Evolutionary conservation across 2,113 vertebrate genomes (phyloP).

Genomic region (Seriola rivoliana): DNA sequence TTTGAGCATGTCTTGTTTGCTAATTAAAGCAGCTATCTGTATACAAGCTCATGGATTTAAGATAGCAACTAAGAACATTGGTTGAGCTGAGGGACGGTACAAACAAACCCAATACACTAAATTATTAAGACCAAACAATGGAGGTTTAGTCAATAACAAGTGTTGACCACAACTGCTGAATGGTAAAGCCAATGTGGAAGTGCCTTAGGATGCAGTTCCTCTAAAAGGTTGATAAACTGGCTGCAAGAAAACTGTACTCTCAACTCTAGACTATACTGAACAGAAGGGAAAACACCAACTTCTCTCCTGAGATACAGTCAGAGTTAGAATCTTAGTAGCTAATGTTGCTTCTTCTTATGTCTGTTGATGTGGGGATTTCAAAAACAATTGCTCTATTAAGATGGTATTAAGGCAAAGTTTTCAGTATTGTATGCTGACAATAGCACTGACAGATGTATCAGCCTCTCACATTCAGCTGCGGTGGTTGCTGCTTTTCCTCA

Average conservation of each 20-base stretch:
- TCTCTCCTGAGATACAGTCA: constrained; percentile 1
- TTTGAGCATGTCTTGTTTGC: not conserved
- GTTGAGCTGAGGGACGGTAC: not conserved
- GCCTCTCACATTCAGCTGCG: not conserved
- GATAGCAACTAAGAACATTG: no score
- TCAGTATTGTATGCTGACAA: not conserved
- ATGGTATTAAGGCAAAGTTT: not conserved
- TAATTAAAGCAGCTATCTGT: not conserved
- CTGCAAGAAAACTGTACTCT: not conserved
- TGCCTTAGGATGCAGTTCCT: constrained; percentile 42
- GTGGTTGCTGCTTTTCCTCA: not conserved
- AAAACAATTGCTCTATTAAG: not conserved
- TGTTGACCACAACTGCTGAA: not conserved
- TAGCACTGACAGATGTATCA: not conserved
- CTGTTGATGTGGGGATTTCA: not conserved
- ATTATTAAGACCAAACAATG: not conserved
- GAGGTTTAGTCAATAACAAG: not conserved
- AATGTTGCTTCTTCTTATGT: not conserved
- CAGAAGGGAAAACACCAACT: constrained; percentile 34
- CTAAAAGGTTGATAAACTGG: constrained; percentile 1
- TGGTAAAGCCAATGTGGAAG: constrained; percentile 21
- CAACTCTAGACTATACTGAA: not conserved
- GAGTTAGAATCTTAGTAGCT: not conserved
- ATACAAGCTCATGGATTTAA: not conserved
- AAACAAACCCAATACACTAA: not conserved